Percentiles rank a stretch among this genome's conserved stretches.
These are phyloP conservation scores for Ectemnius lituratus DNA, from an alignment of 2,888 invertebrate species.

Conservation along the genomic window DNA sequence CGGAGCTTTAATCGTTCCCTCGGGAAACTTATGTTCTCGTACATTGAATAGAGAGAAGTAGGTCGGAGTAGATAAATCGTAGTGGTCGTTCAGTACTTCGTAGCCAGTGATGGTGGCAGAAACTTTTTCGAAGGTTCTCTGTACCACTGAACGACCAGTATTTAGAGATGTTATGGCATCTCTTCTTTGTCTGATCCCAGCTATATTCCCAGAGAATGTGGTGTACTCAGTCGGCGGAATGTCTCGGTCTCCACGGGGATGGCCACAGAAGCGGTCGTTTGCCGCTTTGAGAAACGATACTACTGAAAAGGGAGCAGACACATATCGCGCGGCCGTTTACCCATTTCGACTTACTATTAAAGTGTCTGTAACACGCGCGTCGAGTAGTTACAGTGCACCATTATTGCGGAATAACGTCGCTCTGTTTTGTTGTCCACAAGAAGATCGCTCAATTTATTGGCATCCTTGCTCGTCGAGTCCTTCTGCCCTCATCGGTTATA, in stretches of 20 bases:
- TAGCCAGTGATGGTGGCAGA: no score
- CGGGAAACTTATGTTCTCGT: slow-evolving; percentile 14
- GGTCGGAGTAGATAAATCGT: no score
- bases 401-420: slow-evolving; percentile 17
- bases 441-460: slow-evolving; percentile 19
- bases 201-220: neutral
- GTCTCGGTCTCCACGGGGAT: neutral
- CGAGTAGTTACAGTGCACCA: neutral
- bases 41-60: no score
- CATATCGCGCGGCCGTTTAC: slow-evolving; percentile 5
- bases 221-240: slow-evolving; percentile 10
- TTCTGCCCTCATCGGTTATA: neutral
- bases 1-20: no score
- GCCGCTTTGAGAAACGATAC: slow-evolving; percentile 21
- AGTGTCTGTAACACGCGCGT: slow-evolving; percentile 21
- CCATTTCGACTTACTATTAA: slow-evolving; percentile 20
- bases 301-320: neutral
- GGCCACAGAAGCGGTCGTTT: slow-evolving; percentile 14
- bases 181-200: no score
- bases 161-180: neutral
- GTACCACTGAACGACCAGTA: slow-evolving; percentile 1
- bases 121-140: slow-evolving; percentile 8
- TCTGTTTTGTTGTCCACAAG: slow-evolving; percentile 26
- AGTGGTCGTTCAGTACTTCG: no score
- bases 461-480: neutral